Evolutionary conservation across 2,797 vertebrate genomes (phyloP), one percentile per base, ranked within the genome.

Genomic region (Bovichtus diacanthus): DNA sequence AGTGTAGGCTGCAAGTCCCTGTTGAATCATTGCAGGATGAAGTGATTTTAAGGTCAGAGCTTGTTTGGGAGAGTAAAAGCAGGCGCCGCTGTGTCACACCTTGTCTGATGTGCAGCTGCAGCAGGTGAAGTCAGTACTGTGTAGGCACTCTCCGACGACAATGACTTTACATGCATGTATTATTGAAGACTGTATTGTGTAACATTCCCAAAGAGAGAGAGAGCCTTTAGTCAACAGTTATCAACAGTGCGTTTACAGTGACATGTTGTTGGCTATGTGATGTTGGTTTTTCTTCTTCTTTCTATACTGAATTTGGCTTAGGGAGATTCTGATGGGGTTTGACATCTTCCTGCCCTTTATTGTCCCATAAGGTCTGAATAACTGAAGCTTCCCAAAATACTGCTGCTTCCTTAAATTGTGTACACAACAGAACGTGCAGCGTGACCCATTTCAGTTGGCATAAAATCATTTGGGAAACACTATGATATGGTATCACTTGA

Each of bases 21-120:
- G 49, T 51, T 51, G 67, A 50, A 66, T 70, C 50, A 53, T 67
- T 25, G 50, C 58, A 60, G 53, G 46, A 43, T 58, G 70, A 71
- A 87, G 74, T 80, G 65, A 76, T 86, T 64, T 81, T n/a, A 29
- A 84, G 91, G 88, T 92, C 89, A 86, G 38, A 59, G 72, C 60
- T 76, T 55, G 70, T 83, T 79, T 70, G 49, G 31, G 56, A 59
- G 64, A 67, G 70, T 67, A 66, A 19, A 34, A 47, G 66, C 70
- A 50, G 55, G 47, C 55, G 29, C 31, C 0, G 25, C 64, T 80
- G n/a, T 73, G 73, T 76, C 73, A 73, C 75, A 84, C 75, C 70
- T 86, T 78, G 72, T 65, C 65, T 72, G 73, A 25, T 70, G 80
- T 66, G 73, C 31, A 2, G 61, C 77, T 79, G 88, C 85, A 63